Evolutionary conservation across 2,888 invertebrate species (phyloP).

Genomic region (Drosophila silvestris): DNA sequence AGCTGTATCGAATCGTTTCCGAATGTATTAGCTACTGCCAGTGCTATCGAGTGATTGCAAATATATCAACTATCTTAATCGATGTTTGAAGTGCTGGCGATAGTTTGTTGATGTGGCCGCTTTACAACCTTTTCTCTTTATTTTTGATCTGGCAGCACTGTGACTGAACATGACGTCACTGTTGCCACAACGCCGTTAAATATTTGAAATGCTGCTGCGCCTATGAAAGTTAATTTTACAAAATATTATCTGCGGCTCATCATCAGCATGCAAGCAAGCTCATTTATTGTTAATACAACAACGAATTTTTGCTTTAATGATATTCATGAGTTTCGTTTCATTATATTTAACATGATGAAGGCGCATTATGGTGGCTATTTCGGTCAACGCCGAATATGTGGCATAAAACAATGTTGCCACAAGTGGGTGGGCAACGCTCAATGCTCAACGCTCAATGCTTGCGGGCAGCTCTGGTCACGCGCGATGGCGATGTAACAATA

Average conservation of each 20-base stretch:
- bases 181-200: slow-evolving; percentile 14
- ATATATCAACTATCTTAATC: background rate
- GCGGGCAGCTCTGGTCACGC: slow-evolving; percentile 69
- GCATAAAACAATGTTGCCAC: slow-evolving; percentile 55
- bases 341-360: slow-evolving; percentile 57
- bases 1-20: slow-evolving; percentile 20
- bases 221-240: slow-evolving; percentile 15
- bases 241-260: slow-evolving; percentile 20
- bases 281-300: slow-evolving; percentile 52
- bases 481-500: slow-evolving; percentile 61
- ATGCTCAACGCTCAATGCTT: slow-evolving; percentile 34
- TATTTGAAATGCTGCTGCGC: slow-evolving; percentile 18
- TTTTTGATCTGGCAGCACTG: slow-evolving; percentile 14
- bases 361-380: slow-evolving; percentile 26
- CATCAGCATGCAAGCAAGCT: slow-evolving; percentile 20
- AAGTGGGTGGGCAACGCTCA: slow-evolving; percentile 57
- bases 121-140: background rate
- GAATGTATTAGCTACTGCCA: slow-evolving; percentile 18
- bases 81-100: background rate
- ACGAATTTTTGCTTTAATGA: slow-evolving; percentile 63
- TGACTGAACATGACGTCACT: background rate
- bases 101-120: slow-evolving; percentile 16
- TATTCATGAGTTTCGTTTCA: slow-evolving; percentile 72
- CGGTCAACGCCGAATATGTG: slow-evolving; percentile 43
- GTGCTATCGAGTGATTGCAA: slow-evolving; percentile 11